Evolutionary conservation across 2,113 vertebrate species (phyloP), one percentile per base, ranked within the genome.

Genomic region (Baryphthengus martii): DNA sequence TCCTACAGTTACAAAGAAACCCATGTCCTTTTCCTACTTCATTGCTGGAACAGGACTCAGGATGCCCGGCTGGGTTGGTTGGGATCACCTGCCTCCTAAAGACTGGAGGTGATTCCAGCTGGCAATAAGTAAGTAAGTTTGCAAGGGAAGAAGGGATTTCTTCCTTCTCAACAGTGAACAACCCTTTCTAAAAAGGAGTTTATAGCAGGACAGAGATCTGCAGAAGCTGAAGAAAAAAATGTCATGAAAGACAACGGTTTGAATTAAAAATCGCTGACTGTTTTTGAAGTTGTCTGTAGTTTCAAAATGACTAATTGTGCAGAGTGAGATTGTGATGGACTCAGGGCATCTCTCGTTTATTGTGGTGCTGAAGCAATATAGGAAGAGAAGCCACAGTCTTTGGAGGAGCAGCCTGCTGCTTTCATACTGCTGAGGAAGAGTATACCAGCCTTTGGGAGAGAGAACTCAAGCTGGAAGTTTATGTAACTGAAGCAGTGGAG

Each of bases 11-110:
- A 9, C 16, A 58, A 59, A 31, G 10, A 71, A 72, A 82, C 3
- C 0, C 16, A 7, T 33, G 39, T 71, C 33, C 13, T 35, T 73
- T 66, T 29, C 28, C 61, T n/a, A 8, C 1, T 1, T 7, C 5
- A 15, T 21, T 50, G 4, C 21, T 71, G 42, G 33, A 31, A 59
- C 42, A 50, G 19, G 18, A 14, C 31, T 73, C 59, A 35, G 44
- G 12, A 44, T 2, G 11, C 8, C 0, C 0, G n/a, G 29, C 37
- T 65, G 39, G 44, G n/a, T 23, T 71, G 66, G 11, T 12, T 50
- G 62, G 53, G 44, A 16, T 29, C 45, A n/a, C n/a, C 13, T 66
- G 23, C 11, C 29, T 63, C 52, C 47, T 52, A 50, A 37, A 40
- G 16, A 17, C 45, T 16, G 9, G 25, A 45, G 52, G n/a, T 28